Conservation (phyloP, 2,888 invertebrate genomes). For the Phaonia tiefii region DNA sequence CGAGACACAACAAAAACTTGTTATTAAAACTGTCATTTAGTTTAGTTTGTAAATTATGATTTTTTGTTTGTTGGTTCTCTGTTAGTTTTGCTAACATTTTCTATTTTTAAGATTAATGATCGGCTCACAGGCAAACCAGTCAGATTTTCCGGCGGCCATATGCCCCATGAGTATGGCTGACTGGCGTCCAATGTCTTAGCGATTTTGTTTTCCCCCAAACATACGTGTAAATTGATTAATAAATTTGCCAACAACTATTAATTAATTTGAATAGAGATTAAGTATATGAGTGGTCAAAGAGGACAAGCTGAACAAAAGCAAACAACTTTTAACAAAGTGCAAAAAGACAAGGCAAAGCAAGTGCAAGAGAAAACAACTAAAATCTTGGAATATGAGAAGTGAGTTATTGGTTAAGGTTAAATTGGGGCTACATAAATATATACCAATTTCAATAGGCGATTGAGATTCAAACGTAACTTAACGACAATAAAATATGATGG, state of each 20-base stretch:
- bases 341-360: constrained; percentile 9
- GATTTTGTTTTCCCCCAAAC: neutral
- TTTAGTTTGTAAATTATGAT: constrained; percentile 10
- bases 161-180: neutral
- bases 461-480: too few relatives aligned
- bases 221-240: constrained; percentile 60
- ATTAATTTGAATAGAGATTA: constrained; percentile 62
- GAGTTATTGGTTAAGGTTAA: too few relatives aligned
- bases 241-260: constrained; percentile 65
- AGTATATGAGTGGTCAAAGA: neutral
- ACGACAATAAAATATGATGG: too few relatives aligned
- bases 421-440: too few relatives aligned
- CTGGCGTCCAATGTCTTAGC: constrained; percentile 20
- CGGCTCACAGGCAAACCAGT: constrained; percentile 59
- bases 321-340: constrained; percentile 29
- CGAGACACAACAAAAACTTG: constrained; percentile 27
- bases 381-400: too few relatives aligned
- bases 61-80: neutral
- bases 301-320: constrained; percentile 14
- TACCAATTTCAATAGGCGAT: too few relatives aligned
- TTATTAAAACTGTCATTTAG: constrained; percentile 39
- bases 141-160: constrained; percentile 42
- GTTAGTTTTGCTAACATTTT: neutral
- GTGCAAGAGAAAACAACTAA: too few relatives aligned
- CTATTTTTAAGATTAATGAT: constrained; percentile 55